Base-by-base conservation (phyloP, 2,888 invertebrate species). In the Pollenia griseotomentosa region DNA sequence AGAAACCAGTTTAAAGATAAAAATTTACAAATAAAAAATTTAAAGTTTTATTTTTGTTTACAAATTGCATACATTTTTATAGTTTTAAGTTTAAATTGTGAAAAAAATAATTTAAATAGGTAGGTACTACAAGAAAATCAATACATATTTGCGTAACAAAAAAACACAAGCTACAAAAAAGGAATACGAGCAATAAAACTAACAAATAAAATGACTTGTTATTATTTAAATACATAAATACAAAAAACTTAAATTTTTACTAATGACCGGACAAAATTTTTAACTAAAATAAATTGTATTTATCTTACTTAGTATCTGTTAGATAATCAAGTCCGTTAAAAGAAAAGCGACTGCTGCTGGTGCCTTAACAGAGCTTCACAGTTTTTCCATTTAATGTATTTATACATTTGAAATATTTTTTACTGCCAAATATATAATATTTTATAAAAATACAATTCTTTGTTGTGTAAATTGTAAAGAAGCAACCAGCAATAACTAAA, bases 41-140 rank as follows among this genome's bases (percentile, higher is more conserved):
- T 77, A 51, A 61, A 23, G 44, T 71, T 71, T 6, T 33, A 33
- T 33, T 33, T 19, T 61, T 48, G 51, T 40, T 61, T 73, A 61
- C 59, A 48, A 48, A 33, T 33, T 11, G 11, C 16, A 8, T 8
- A 9, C 5, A 44, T 3, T 7, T 73, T 46, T 14, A 6, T 61
- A 51, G 57, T 1, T n/a, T 51, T 40, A n/a, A 63, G 61, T 61
- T 6, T 23, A 74, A 74, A 40, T 12, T 12, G 19, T 51, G n/a
- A 70, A 59, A 75, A 73, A 57, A 75, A 68, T 23, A 19, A 86
- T 65, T 84, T 74, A 81, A 79, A 74, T 63, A n/a, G n/a, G n/a
- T n/a, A n/a, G n/a, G n/a, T n/a, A 70, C 74, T 68, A 79, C 74
- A 81, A 84, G 63, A 77, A 87, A 87, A 87, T 87, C 87, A 87